Percentiles rank a stretch among this genome's conserved stretches.
Conservation (phyloP, 2,113 vertebrate species). For the Cryptomyrus ogoouensis region DNA sequence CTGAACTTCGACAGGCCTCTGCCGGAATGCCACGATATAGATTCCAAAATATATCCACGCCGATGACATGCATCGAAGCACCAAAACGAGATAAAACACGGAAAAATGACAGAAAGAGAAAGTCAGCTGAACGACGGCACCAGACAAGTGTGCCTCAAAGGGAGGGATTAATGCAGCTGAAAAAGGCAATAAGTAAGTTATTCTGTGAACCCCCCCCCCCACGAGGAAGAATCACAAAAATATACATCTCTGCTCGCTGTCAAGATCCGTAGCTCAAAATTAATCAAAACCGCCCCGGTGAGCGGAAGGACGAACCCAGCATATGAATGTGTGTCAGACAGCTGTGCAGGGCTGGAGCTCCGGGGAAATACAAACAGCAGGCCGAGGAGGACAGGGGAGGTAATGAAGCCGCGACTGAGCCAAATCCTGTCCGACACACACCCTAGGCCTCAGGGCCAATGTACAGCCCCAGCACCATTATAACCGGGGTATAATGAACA, state of each 20-base stretch:
- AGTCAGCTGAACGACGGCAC: neutral
- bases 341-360: neutral
- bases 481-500: neutral
- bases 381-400: neutral
- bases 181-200: neutral
- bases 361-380: neutral
- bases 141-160: neutral
- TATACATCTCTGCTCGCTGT: neutral
- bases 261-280: neutral
- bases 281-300: neutral
- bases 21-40: neutral
- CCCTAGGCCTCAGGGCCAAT: neutral
- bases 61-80: neutral
- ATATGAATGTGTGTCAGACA: neutral
- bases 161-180: neutral
- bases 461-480: neutral
- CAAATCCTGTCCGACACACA: neutral
- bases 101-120: neutral
- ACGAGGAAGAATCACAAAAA: neutral
- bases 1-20: neutral
- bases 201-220: neutral
- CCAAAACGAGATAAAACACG: neutral
- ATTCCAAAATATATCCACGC: neutral
- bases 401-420: neutral
- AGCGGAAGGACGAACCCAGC: neutral